Conservation (phyloP, 1,140 invertebrate species). For the Penaeus indicus region DNA sequence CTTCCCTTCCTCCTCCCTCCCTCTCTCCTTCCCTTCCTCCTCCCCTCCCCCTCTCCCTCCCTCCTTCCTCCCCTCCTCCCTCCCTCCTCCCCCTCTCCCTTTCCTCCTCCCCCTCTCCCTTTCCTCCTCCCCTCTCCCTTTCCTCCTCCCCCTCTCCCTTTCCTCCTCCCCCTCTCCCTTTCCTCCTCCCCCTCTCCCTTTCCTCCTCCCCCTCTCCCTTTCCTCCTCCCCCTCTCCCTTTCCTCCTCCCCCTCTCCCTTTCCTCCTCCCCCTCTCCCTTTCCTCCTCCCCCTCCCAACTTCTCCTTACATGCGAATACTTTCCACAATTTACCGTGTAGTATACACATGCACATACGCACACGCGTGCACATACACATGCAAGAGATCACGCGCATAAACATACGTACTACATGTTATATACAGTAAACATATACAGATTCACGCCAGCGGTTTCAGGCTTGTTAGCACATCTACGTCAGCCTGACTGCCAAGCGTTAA, state of each 20-base stretch:
- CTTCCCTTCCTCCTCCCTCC: not conserved
- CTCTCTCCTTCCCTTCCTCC: not conserved
- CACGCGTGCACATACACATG: no score
- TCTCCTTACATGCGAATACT: not conserved
- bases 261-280: not conserved
- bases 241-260: not conserved
- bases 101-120: not conserved
- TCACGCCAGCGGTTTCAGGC: not conserved
- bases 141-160: not conserved
- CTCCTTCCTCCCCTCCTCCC: not conserved
- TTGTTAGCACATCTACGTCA: constrained; percentile 39
- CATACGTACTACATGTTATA: no score
- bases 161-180: not conserved
- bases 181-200: not conserved
- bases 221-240: not conserved
- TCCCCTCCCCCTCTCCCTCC: not conserved
- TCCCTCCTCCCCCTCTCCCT: not conserved
- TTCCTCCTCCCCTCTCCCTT: not conserved
- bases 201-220: not conserved
- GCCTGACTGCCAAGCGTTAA: no score
- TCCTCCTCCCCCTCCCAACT: not conserved
- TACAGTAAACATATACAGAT: no score
- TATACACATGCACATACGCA: no score
- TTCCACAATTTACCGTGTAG: no score
- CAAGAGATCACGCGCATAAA: no score